Evolutionary conservation across 1,140 invertebrate species (phyloP), one percentile per base, ranked within the genome.

Genomic region (Piezodorus guildinii): DNA sequence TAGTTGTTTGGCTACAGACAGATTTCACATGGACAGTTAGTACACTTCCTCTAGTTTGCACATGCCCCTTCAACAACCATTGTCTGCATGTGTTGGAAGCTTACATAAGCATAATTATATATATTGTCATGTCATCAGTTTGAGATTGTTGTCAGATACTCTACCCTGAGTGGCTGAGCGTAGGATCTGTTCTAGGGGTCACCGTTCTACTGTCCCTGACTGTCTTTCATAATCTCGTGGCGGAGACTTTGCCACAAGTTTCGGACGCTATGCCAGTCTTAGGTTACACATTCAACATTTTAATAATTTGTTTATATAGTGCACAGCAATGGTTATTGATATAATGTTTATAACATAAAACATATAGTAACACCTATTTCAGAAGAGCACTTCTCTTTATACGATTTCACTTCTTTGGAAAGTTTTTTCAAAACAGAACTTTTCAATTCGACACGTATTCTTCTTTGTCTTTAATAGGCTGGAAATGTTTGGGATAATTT

Each of bases 121-220:
- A 39, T 39, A 39, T 39, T 39, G 34, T 39, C 34, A 39, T 39
- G 34, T 39, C 12, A 39, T 39, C 12, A 39, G 34, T 39, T 39
- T 39, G 34, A 39, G 6, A 39, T 39, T 39, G 34, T 39, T 39
- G 34, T 39, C 12, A 39, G 6, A 39, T 39, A 39, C 34, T 39
- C 9, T 39, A 10, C n/a, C n/a, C n/a, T 10, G 34, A 39, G 12
- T 5, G 34, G 34, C 34, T 39, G 34, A 39, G 34, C 17, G 52
- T 56, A 60, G 62, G 60, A 62, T 69, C 21, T 69, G 66, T 90
- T 91, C 81, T 88, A 97, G 94, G 94, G 83, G 94, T 98, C 81
- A 98, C 94, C 82, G 98, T 99, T 83, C 89, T 99, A 78, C 93
- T 98, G 77, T 97, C 95, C 78, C 86, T 98, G 84, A 98, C 95